phyloP scores from a whole-genome alignment of 2,888 invertebrate species.

The Lathronympha strigana region DNA sequence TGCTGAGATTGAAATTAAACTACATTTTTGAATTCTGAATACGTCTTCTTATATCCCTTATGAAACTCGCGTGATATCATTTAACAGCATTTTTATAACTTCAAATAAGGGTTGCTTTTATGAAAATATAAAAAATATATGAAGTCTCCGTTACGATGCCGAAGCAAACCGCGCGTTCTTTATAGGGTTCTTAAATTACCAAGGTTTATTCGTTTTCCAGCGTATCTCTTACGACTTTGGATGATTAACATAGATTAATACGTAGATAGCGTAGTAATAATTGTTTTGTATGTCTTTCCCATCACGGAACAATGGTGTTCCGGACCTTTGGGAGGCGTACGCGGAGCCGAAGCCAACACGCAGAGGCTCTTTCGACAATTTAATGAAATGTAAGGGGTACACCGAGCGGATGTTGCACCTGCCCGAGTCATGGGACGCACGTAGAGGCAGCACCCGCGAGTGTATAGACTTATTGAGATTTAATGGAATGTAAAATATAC shows the following conservation, averaged over 20 bases:
- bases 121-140: constrained; percentile 39
- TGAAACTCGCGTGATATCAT: constrained; percentile 38
- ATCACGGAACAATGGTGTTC: no score
- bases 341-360: no score
- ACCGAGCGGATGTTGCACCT: no score
- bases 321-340: no score
- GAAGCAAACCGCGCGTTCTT: constrained; percentile 31
- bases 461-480: no score
- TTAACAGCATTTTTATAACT: constrained; percentile 37
- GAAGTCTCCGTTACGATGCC: constrained; percentile 24
- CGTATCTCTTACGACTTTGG: constrained; percentile 12
- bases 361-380: no score
- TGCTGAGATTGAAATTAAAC: not conserved
- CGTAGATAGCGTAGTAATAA: not conserved
- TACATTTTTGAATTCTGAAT: not conserved
- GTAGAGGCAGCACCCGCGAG: no score
- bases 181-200: constrained; percentile 30
- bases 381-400: no score
- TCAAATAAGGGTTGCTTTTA: constrained; percentile 35
- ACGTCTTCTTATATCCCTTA: not conserved
- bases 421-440: no score
- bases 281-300: not conserved
- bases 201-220: constrained; percentile 22
- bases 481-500: no score
- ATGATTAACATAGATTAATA: constrained; percentile 20